Base-by-base conservation (phyloP, 2,797 vertebrate genomes). In the Gorsachius magnificus region DNA sequence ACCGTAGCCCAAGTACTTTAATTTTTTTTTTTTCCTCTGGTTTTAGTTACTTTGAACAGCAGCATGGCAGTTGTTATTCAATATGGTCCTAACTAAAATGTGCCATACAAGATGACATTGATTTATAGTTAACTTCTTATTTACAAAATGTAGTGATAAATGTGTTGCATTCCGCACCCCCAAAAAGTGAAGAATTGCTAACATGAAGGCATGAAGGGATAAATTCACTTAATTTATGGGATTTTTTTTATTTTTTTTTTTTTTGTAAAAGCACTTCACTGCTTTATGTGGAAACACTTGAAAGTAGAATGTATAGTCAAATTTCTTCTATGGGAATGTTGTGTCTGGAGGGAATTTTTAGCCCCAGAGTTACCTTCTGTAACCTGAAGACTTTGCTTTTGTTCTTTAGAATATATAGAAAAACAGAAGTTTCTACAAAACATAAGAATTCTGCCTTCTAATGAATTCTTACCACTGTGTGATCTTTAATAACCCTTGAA, bases 141-240 rank as follows among this genome's bases (percentile, higher is more conserved):
- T 69, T 82, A 26, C 22, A 70, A 43, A 60, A n/a, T 25, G 6
- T 35, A 31, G 6, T 33, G 21, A 57, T 26, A 86, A 60, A 88
- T 22, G 1, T 51, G 8, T 50, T 63, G 12, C 11, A 3, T 1
- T 22, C 13, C 26, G 4, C 21, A 10, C 11, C 8, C 2, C 35
- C 5, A 13, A 13, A 48, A 84, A 41, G 41, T 38, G 28, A 63
- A 64, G 29, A 46, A 72, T 41, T 81, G 9, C 36, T 82, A 46
- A 35, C 5, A 16, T 17, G 41, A 41, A 45, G 16, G 16, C 45
- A 19, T 46, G 15, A 81, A 87, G 18, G 26, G 26, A 56, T 58
- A 33, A 61, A 58, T 65, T 50, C 0, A 45, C 29, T 43, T 74
- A 11, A 46, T 35, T 54, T 46, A 26, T 13, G 5, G 8, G 11